Evolutionary conservation across 30 jellyfish, hydroid and myxozoan species (phyloP).

Genomic region (Catostylus mosaicus): DNA sequence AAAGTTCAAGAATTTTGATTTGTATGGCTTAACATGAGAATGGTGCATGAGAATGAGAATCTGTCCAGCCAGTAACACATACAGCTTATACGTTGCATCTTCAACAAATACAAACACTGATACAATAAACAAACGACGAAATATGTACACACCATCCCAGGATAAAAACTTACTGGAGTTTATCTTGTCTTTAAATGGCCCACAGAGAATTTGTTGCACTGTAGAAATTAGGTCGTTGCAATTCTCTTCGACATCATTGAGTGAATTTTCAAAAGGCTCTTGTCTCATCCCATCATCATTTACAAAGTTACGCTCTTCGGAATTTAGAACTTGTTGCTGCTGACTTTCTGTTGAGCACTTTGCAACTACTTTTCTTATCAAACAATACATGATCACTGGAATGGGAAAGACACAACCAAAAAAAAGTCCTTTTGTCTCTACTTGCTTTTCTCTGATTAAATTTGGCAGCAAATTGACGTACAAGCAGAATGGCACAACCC

Average conservation of each 20-base stretch:
- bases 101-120: not conserved
- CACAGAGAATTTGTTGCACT: not conserved
- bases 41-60: constrained; percentile 7
- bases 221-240: not conserved
- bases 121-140: constrained; percentile 6
- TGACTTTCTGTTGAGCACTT: not conserved
- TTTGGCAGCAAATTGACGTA: constrained; percentile 5
- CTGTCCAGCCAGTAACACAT: constrained; percentile 1
- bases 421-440: not conserved
- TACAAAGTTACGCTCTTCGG: not conserved
- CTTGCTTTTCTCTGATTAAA: not conserved
- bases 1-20: not conserved
- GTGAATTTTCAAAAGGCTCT: not conserved
- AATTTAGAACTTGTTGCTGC: not conserved
- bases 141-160: constrained; percentile 29
- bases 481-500: constrained; percentile 39
- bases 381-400: not conserved
- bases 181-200: not conserved
- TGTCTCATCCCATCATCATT: not conserved
- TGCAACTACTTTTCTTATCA: not conserved
- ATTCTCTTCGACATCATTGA: not conserved
- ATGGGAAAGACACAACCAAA: constrained; percentile 20
- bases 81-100: not conserved
- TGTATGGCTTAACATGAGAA: not conserved
- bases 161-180: not conserved